These are phyloP conservation scores for Acrossocheilus fasciatus DNA, from an alignment of 2,797 vertebrate genomes.

Conservation along the genomic window DNA sequence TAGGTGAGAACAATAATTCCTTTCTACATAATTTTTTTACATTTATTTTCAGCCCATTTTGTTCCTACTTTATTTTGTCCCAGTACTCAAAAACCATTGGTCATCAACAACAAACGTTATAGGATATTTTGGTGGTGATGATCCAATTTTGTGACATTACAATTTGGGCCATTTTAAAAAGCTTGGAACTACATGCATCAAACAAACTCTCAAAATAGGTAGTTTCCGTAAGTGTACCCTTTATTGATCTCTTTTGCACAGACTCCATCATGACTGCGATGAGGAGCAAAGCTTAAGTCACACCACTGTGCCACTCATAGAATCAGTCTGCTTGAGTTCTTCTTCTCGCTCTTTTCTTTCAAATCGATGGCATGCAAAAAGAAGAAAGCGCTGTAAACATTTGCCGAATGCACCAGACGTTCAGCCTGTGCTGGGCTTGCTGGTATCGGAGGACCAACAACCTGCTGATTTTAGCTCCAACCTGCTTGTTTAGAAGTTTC, in stretches of 20 bases:
- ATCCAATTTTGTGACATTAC: background rate
- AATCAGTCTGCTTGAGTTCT: slow-evolving; percentile 53
- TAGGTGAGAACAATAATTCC: background rate
- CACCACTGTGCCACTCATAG: slow-evolving; percentile 59
- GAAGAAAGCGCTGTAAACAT: slow-evolving; percentile 68
- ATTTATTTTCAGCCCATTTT: background rate
- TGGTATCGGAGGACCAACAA: slow-evolving; percentile 62
- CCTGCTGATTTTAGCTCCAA: background rate
- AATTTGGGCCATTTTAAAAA: background rate
- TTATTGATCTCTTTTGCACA: slow-evolving; percentile 68
- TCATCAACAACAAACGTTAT: background rate
- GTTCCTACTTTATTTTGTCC: background rate
- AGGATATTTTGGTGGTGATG: background rate
- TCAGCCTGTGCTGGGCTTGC: slow-evolving; percentile 60
- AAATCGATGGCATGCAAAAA: slow-evolving; percentile 66
- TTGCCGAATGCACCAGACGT: slow-evolving; percentile 66
- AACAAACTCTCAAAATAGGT: slow-evolving; percentile 16
- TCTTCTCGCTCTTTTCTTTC: slow-evolving; percentile 62
- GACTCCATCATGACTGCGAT: slow-evolving; percentile 61
- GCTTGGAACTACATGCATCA: slow-evolving; percentile 13
- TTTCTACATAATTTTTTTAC: background rate
- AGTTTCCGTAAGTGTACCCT: slow-evolving; percentile 61
- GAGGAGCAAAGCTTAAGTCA: slow-evolving; percentile 64
- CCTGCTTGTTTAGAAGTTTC: background rate
- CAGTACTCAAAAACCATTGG: background rate